Evolutionary conservation across 1,140 invertebrate genomes (phyloP), one percentile per base, ranked within the genome.

Genomic region (Araneus ventricosus): DNA sequence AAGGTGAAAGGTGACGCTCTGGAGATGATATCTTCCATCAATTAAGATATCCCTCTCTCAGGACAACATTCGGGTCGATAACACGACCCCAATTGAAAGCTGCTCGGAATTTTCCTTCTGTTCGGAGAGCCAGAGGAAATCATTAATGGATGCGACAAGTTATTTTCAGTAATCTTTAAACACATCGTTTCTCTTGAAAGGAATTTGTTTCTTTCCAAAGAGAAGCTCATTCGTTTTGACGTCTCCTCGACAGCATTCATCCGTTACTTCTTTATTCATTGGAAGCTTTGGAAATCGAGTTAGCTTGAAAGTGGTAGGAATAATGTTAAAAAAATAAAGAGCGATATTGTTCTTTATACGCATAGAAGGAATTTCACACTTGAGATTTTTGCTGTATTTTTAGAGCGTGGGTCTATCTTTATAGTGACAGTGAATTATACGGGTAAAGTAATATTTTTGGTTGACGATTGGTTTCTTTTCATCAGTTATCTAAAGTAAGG

Each of bases 61-160:
- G 30, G 30, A 30, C 30, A 75, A 34, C 70, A 75, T 75, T 34
- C 63, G 70, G 70, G 70, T 75, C 70, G 70, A 75, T 75, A 75
- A 75, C 20, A 75, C 70, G 70, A 75, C 70, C 70, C 70, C 70
- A 37, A 75, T 37, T 34, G 30, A 75, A 75, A 75, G 17, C 30
- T 75, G 70, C 70, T 34, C 30, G 70, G 70, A 37, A 75, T 75
- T 75, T 70, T 75, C 30, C 30, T 34, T 75, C 20, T 34, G 70
- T 75, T 75, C 34, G 70, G 14, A 22, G 5, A 67, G 5, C 63
- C n/a, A 27, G 6, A 34, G 70, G 70, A 75, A 75, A 75, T 75
- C 70, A 75, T 75, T 75, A 75, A 75, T 75, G 70, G 70, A 75
- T 75, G 70, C 30, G 70, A 75, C 70, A 75, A 75, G 30, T 75